Base-by-base conservation (phyloP, 2,113 vertebrate genomes). In the Epinephelus cyanopodus region DNA sequence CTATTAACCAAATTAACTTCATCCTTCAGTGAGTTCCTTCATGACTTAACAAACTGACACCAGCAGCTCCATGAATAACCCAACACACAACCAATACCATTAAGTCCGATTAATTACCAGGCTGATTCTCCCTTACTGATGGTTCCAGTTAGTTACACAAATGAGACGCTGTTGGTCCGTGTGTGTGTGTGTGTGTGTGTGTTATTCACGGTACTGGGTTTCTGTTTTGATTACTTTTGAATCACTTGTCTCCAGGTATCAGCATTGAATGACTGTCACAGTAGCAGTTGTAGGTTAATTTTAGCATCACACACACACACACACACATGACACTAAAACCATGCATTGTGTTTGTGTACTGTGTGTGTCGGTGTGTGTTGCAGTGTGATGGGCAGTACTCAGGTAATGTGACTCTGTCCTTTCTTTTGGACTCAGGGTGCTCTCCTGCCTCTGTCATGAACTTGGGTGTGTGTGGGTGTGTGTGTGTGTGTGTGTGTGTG, bases 71-170 rank as follows among this genome's bases (percentile, higher is more conserved):
- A 74, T 87, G 18, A 87, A 84, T 90, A 81, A 80, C 75, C 52
- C 4, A 81, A 23, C 57, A 85, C 47, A 25, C 52, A 73, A 45
- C 42, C 69, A 67, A 82, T 45, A 75, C 33, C 86, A 81, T 65
- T 47, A 67, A 71, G 67, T 23, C 86, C 67, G 80, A 86, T 88
- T 77, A 74, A 90, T 83, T 67, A 91, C 52, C 71, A 54, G 52
- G 42, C 7, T 56, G 23, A 63, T 57, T 67, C 66, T 73, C 33
- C 21, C 17, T 69, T 63, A 64, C 64, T 61, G 29, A 53, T 62
- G 57, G 42, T 67, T 77, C 86, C 67, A 90, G 69, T 85, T 69
- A 71, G 87, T 88, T 53, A 83, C 3, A 39, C 18, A 57, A 71
- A 73, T 73, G 42, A 78, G 45, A 83, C 23, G 27, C 9, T 50